Conservation (phyloP, 2,797 vertebrate species). For the Antrozous pallidus region DNA sequence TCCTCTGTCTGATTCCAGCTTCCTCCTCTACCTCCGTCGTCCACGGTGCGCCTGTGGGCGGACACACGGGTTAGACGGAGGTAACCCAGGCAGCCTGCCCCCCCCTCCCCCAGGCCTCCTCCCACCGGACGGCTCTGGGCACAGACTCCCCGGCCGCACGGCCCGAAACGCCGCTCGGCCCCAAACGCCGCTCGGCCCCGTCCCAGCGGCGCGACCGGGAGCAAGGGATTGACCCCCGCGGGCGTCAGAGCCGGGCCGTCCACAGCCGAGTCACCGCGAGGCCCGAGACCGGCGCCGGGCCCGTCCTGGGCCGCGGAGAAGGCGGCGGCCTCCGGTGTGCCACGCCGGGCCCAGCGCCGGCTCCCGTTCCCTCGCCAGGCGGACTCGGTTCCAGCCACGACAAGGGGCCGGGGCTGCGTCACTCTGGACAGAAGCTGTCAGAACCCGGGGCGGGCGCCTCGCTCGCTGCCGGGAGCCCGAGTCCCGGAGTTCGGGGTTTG, state of each 20-base stretch:
- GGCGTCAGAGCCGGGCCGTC: accelerated
- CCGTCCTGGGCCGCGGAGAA: accelerated
- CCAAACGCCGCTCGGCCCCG: accelerated
- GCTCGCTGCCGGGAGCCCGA: accelerated
- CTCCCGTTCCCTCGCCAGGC: accelerated
- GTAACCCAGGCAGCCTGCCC: background rate
- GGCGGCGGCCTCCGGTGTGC: accelerated
- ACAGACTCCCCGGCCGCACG: accelerated
- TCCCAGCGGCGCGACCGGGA: accelerated
- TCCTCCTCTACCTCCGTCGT: background rate
- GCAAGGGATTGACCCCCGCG: accelerated
- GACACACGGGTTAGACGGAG: accelerated
- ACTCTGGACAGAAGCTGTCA: accelerated
- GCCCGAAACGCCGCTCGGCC: background rate
- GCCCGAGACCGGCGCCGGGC: background rate
- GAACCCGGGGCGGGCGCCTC: accelerated
- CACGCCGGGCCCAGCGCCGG: accelerated
- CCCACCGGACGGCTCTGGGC: accelerated
- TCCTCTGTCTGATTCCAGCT: background rate
- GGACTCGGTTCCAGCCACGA: background rate
- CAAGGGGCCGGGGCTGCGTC: too few relatives aligned
- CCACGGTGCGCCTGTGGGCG: background rate
- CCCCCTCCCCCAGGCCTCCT: too few relatives aligned
- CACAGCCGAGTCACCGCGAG: accelerated
- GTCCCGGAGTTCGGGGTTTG: too few relatives aligned